These are phyloP conservation scores for Cataglyphis altisquamis DNA, from an alignment of 2,888 invertebrate species.

Conservation along the genomic window DNA sequence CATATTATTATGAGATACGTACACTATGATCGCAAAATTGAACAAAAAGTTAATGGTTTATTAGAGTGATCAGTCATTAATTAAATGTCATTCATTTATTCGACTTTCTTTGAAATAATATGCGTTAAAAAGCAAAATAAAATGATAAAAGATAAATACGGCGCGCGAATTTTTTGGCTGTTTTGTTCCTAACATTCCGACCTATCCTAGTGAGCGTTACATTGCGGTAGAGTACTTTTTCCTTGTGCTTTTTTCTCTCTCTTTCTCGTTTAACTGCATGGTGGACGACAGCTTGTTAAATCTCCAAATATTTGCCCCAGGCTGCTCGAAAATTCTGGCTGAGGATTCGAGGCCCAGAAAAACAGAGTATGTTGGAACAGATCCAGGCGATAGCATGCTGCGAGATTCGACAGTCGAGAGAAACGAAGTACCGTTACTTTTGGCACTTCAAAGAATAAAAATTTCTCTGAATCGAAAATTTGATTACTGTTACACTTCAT, in stretches of 20 bases:
- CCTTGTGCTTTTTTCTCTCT: constrained; percentile 10
- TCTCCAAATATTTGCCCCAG: constrained; percentile 61
- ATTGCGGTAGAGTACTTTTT: constrained; percentile 59
- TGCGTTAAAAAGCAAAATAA: constrained; percentile 32
- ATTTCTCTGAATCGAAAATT: constrained; percentile 32
- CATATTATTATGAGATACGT: background rate
- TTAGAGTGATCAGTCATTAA: background rate
- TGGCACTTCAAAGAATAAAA: constrained; percentile 30
- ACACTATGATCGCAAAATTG: background rate
- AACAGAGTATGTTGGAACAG: constrained; percentile 56
- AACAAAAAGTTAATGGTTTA: background rate
- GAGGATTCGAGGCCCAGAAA: constrained; percentile 38
- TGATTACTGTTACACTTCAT: background rate
- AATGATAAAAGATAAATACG: constrained; percentile 60
- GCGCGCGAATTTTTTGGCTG: constrained; percentile 56
- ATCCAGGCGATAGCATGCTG: constrained; percentile 52
- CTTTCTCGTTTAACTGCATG: constrained; percentile 35
- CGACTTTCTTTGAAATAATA: background rate
- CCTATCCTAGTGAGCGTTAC: constrained; percentile 53
- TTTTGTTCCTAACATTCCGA: constrained; percentile 52
- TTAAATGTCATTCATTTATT: background rate
- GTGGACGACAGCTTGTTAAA: constrained; percentile 68
- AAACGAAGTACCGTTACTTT: constrained; percentile 40
- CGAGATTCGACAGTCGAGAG: constrained; percentile 30
- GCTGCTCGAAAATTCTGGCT: constrained; percentile 57